These are phyloP conservation scores for Piscicola geometra DNA, from an alignment of 2,888 invertebrate genomes.

Conservation along the genomic window DNA sequence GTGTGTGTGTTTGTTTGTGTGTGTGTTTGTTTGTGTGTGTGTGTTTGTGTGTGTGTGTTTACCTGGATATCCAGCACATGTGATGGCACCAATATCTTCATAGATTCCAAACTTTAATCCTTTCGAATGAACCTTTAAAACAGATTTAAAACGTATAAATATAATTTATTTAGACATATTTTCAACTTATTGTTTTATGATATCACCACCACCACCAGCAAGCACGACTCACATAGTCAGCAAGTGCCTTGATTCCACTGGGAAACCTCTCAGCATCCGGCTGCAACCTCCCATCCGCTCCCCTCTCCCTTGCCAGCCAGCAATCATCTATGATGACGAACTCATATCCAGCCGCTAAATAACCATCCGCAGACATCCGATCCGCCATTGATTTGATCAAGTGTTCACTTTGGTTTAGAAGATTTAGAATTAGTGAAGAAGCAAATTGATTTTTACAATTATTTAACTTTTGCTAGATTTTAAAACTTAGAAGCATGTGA, in stretches of 20 bases:
- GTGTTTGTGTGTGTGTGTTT: too few relatives aligned
- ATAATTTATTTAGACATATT: too few relatives aligned
- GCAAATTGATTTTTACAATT: too few relatives aligned
- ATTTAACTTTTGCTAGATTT: too few relatives aligned
- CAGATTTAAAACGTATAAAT: too few relatives aligned
- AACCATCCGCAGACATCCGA: constrained; percentile 40
- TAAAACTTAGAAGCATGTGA: too few relatives aligned
- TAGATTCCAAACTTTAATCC: constrained; percentile 93
- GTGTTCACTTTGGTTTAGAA: constrained; percentile 39
- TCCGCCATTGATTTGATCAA: constrained; percentile 40
- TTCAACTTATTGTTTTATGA: too few relatives aligned
- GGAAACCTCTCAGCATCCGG: constrained; percentile 69
- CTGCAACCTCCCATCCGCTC: constrained; percentile 41
- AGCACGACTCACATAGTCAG: constrained; percentile 70
- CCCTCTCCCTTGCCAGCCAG: constrained; percentile 39
- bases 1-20: too few relatives aligned
- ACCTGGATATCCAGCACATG: constrained; percentile 89
- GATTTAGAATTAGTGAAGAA: too few relatives aligned
- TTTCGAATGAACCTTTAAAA: constrained; percentile 75
- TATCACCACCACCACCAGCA: too few relatives aligned
- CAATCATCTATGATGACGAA: constrained; percentile 43
- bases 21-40: too few relatives aligned
- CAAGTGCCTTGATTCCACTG: constrained; percentile 79
- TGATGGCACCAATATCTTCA: constrained; percentile 91
- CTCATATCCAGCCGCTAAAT: constrained; percentile 40